phyloP scores from a whole-genome alignment of 2,888 invertebrate species.

The Fragum whitleyi region DNA sequence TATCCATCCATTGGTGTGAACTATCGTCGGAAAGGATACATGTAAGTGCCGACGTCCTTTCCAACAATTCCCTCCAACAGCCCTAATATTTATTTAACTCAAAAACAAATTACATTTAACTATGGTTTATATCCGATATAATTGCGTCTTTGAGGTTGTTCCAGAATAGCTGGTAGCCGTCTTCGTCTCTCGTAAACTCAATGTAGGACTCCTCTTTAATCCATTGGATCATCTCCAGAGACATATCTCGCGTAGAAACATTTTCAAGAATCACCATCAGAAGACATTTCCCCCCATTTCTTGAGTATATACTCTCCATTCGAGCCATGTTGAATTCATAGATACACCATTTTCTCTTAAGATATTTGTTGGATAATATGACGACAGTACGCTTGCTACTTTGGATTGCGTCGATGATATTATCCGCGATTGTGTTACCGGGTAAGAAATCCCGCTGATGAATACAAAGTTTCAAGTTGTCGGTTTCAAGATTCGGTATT shows the following conservation, averaged over 20 bases:
- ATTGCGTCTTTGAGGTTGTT: slow-evolving; percentile 24
- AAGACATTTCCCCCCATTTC: slow-evolving; percentile 7
- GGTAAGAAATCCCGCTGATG: slow-evolving; percentile 69
- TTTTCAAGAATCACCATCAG: slow-evolving; percentile 25
- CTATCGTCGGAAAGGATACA: too few relatives aligned
- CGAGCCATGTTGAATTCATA: slow-evolving; percentile 70
- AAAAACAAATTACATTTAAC: too few relatives aligned
- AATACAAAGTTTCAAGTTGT: slow-evolving; percentile 58
- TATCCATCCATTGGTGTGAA: too few relatives aligned
- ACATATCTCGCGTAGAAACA: slow-evolving; percentile 18
- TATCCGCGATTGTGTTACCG: slow-evolving; percentile 62
- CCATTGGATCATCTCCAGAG: slow-evolving; percentile 38
- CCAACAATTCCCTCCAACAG: too few relatives aligned
- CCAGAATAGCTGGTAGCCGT: slow-evolving; percentile 29
- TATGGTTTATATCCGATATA: background rate
- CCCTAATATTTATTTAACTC: too few relatives aligned
- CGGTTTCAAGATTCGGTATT: slow-evolving; percentile 30
- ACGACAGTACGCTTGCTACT: slow-evolving; percentile 66
- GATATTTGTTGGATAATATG: slow-evolving; percentile 60
- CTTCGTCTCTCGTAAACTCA: slow-evolving; percentile 21
- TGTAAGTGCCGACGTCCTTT: too few relatives aligned
- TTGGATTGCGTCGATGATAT: slow-evolving; percentile 65
- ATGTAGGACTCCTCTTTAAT: slow-evolving; percentile 34
- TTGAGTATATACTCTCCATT: slow-evolving; percentile 62
- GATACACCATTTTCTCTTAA: slow-evolving; percentile 66